These are phyloP conservation scores for Scaptomyza flava DNA, from an alignment of 2,888 invertebrate genomes.

Conservation along the genomic window DNA sequence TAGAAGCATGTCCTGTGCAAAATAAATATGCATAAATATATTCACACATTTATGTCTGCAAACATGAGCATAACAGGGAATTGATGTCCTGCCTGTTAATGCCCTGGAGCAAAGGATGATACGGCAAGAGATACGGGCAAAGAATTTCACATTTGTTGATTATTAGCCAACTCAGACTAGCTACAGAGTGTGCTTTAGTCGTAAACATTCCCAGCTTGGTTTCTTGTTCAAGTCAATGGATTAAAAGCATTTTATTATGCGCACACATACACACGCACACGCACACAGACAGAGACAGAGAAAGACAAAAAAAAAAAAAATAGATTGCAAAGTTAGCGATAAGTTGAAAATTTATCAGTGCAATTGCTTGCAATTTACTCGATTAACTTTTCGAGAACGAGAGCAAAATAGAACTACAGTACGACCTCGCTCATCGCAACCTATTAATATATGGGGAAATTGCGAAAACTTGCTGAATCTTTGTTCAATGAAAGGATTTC, in stretches of 20 bases:
- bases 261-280: constrained; percentile 21
- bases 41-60: background rate
- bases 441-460: too few species aligned
- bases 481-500: too few species aligned
- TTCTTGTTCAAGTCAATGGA: constrained; percentile 14
- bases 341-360: constrained; percentile 39
- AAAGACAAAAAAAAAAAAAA: background rate
- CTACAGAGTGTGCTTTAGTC: constrained; percentile 3
- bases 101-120: background rate
- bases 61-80: background rate
- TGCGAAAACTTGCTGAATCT: too few species aligned
- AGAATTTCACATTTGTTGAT: background rate
- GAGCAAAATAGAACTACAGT: constrained; percentile 6
- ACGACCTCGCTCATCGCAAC: too few species aligned
- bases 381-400: constrained; percentile 30
- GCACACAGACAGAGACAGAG: constrained; percentile 19
- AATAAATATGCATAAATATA: too few species aligned
- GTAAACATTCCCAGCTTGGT: too few species aligned
- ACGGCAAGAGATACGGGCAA: background rate
- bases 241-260: constrained; percentile 36
- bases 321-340: constrained; percentile 48
- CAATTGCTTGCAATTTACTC: constrained; percentile 36
- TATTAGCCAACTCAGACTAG: background rate
- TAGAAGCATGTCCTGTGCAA: constrained; percentile 4
- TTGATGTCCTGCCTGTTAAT: background rate